Conservation (phyloP, 2,797 vertebrate species). For the Lepilemur ruficaudatus region DNA sequence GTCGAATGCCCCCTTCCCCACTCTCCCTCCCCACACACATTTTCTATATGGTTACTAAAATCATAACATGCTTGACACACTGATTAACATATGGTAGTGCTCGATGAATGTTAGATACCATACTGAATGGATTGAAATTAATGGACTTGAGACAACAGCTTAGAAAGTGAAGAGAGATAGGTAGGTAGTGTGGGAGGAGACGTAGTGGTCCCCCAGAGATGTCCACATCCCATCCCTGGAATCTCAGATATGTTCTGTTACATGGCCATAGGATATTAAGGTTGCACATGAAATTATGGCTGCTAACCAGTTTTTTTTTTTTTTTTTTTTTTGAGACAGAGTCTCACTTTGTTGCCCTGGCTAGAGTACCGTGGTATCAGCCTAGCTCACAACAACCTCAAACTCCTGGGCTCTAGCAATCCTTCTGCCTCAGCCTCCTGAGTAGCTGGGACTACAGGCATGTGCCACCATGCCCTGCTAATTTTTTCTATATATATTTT, state of each 20-base stretch:
- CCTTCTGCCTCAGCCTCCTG: too few species aligned
- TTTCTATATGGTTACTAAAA: neutral
- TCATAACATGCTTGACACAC: neutral
- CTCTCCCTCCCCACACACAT: fast-evolving
- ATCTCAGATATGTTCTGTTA: neutral
- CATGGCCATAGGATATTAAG: neutral
- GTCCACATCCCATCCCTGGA: neutral
- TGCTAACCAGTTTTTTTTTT: neutral
- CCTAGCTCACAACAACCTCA: too few species aligned
- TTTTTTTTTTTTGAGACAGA: neutral
- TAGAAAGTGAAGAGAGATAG: neutral
- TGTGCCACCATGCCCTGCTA: too few species aligned
- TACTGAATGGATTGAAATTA: neutral
- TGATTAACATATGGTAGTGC: neutral
- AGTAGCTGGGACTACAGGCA: too few species aligned
- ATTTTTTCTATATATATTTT: too few species aligned
- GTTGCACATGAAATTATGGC: neutral
- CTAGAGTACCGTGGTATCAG: too few species aligned
- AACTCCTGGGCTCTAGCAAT: too few species aligned
- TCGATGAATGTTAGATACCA: neutral
- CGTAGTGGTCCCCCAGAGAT: neutral
- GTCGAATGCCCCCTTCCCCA: neutral
- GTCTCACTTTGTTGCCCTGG: too few species aligned
- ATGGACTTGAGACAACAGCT: neutral
- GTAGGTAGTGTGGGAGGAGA: neutral